Conservation (phyloP, 2,113 vertebrate species). For the Ageneiosus marmoratus region DNA sequence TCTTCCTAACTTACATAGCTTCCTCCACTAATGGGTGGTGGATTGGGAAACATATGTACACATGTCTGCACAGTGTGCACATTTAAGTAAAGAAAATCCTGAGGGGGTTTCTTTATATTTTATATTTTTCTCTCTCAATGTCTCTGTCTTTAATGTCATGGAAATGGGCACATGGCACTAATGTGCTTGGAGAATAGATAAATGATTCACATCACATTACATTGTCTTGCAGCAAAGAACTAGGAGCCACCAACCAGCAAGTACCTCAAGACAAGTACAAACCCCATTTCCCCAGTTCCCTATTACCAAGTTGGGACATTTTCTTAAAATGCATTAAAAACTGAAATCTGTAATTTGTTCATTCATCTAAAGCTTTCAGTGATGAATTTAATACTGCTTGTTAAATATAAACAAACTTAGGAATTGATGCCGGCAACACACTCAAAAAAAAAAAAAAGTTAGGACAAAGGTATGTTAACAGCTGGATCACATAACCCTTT, state of each 20-base stretch:
- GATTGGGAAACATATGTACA: background rate
- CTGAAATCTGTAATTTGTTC: no score
- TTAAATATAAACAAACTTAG: no score
- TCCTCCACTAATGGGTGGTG: conserved; percentile 15
- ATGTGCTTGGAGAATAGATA: conserved; percentile 64
- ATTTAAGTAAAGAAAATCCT: conserved; percentile 37
- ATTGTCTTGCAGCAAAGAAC: conserved; percentile 24
- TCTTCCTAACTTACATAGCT: background rate
- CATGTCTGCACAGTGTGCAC: conserved; percentile 36
- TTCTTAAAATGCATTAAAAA: no score
- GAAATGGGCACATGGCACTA: conserved; percentile 62
- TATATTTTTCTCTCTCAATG: conserved; percentile 55
- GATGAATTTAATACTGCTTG: no score
- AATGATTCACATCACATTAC: conserved; percentile 66
- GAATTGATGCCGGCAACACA: no score
- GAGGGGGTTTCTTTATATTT: background rate
- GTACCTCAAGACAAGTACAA: background rate
- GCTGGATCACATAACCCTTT: no score
- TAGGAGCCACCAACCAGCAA: conserved; percentile 42
- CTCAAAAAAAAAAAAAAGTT: no score
- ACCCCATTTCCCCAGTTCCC: no score
- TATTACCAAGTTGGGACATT: no score
- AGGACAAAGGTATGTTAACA: no score
- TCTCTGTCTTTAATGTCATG: conserved; percentile 70
- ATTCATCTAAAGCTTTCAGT: no score